These are phyloP conservation scores for Calliopsis andreniformis DNA, from an alignment of 1,140 invertebrate species.

Conservation along the genomic window DNA sequence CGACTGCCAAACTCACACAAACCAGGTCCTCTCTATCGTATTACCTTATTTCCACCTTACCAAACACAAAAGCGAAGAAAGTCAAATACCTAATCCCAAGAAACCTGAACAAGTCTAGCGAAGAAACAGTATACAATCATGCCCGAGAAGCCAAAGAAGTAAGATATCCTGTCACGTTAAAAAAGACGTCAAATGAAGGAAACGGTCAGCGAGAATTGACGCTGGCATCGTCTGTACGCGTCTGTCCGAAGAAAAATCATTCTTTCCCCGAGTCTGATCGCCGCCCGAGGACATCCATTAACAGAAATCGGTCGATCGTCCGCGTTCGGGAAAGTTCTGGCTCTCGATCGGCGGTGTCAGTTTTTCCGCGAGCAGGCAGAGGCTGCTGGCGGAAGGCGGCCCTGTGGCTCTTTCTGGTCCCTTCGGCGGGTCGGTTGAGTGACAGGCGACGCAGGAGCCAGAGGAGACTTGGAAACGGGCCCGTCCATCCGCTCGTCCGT, in stretches of 20 bases:
- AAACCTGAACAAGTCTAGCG: too few relatives aligned
- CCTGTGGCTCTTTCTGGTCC: slow-evolving; percentile 35
- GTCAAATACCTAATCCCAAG: too few relatives aligned
- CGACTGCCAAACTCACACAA: too few relatives aligned
- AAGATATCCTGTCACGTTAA: too few relatives aligned
- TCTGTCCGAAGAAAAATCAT: background rate
- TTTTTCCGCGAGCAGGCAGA: slow-evolving; percentile 36
- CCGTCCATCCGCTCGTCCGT: slow-evolving; percentile 65
- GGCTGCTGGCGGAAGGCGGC: background rate
- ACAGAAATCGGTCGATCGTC: background rate
- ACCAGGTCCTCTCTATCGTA: too few relatives aligned
- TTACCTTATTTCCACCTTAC: too few relatives aligned
- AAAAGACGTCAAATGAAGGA: too few relatives aligned
- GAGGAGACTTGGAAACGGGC: slow-evolving; percentile 54
- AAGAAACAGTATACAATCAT: too few relatives aligned
- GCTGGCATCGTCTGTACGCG: background rate
- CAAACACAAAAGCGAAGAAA: too few relatives aligned
- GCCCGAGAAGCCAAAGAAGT: too few relatives aligned
- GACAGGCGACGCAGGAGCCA: slow-evolving; percentile 49
- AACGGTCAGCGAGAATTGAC: background rate
- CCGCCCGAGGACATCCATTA: slow-evolving; percentile 6
- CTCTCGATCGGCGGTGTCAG: slow-evolving; percentile 29
- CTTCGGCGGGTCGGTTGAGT: slow-evolving; percentile 47
- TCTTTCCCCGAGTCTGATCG: background rate
- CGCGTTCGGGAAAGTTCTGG: slow-evolving; percentile 44